Evolutionary conservation across 30 jellyfish, hydroid and myxozoan genomes (phyloP).

Genomic region (Catostylus mosaicus): DNA sequence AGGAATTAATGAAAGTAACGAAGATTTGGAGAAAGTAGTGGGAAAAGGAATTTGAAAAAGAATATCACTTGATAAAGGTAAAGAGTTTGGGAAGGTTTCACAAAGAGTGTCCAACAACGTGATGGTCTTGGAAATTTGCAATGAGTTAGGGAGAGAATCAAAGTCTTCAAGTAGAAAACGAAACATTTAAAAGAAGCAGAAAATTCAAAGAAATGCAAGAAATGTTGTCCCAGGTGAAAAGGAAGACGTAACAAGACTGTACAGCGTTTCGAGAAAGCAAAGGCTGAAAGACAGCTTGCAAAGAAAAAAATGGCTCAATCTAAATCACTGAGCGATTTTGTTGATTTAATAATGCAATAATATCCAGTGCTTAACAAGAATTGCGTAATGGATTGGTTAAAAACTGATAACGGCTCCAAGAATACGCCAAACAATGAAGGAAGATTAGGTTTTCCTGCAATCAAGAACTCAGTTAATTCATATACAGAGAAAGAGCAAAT

Average conservation of each 20-base stretch:
- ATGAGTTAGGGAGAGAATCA: conserved; percentile 40
- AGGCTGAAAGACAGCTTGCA: neutral
- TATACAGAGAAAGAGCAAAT: neutral
- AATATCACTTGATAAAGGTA: conserved; percentile 10
- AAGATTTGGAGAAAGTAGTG: neutral
- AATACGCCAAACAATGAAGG: neutral
- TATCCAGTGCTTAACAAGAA: neutral
- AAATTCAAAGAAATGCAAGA: neutral
- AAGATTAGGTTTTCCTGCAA: neutral
- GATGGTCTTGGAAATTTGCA: conserved; percentile 33
- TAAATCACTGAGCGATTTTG: neutral
- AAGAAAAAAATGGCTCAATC: conserved; percentile 8
- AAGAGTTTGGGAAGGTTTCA: conserved; percentile 24
- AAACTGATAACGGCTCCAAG: neutral
- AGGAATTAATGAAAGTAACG: neutral
- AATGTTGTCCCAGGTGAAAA: neutral
- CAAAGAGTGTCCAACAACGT: conserved; percentile 36
- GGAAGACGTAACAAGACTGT: neutral
- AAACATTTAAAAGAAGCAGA: neutral
- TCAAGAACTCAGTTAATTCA: neutral
- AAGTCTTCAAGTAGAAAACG: conserved; percentile 34
- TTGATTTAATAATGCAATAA: neutral
- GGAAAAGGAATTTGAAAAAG: conserved; percentile 7
- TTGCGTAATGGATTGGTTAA: neutral
- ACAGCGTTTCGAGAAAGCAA: neutral